Conservation (phyloP, 2,888 invertebrate genomes). For the Pachydiplax longipennis region DNA sequence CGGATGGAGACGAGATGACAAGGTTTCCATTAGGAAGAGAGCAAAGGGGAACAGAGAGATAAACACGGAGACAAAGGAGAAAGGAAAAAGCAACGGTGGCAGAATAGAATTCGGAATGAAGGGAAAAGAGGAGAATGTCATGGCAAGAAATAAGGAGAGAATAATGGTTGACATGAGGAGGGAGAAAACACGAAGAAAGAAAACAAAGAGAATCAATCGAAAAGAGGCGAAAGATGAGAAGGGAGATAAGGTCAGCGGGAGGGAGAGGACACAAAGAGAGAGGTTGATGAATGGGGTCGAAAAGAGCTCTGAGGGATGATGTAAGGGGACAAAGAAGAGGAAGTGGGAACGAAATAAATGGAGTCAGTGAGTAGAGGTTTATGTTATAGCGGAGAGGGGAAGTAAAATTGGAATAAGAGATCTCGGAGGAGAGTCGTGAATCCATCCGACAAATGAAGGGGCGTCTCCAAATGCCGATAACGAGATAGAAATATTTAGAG, state of each 20-base stretch:
- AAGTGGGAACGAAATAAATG: conserved; percentile 2
- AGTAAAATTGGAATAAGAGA: neutral
- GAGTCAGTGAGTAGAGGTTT: conserved; percentile 12
- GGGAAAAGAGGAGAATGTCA: neutral
- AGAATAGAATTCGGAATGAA: neutral
- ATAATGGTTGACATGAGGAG: neutral
- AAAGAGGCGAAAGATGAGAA: neutral
- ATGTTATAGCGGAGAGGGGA: neutral
- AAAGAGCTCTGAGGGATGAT: conserved; percentile 10
- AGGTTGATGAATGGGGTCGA: conserved; percentile 25
- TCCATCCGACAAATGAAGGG: too few species aligned
- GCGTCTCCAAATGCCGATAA: too few species aligned
- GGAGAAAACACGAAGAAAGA: neutral
- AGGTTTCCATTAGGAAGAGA: neutral
- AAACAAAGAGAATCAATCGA: too few species aligned
- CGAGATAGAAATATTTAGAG: too few species aligned
- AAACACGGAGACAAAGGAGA: neutral
- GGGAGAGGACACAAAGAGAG: neutral
- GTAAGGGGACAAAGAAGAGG: neutral
- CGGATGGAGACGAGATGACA: neutral
- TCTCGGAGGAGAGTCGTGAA: neutral
- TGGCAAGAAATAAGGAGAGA: neutral
- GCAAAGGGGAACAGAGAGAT: neutral
- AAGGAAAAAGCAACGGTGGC: neutral
- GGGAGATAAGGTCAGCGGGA: neutral